Evolutionary conservation across 2,797 vertebrate genomes (phyloP).

Genomic region (Sebastiscus tertius): DNA sequence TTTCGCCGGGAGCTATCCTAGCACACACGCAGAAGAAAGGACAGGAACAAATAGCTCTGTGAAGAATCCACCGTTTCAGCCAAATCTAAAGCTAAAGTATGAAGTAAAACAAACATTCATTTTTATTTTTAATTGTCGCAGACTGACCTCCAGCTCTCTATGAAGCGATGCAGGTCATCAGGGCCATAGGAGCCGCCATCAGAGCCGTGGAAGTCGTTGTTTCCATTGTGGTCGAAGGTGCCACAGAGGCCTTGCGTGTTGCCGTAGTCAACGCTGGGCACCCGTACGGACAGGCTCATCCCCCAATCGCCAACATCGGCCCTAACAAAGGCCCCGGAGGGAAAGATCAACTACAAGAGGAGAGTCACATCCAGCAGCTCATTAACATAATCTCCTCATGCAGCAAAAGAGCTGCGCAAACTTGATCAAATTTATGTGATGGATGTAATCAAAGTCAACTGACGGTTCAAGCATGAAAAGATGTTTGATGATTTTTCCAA

Average conservation of each 20-base stretch:
- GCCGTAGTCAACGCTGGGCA: conserved; percentile 78
- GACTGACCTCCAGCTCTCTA: conserved; percentile 82
- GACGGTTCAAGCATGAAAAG: background rate
- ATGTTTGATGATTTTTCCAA: background rate
- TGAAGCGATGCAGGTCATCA: conserved; percentile 69
- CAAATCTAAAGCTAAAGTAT: background rate
- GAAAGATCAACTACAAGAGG: conserved; percentile 83
- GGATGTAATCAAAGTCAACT: background rate
- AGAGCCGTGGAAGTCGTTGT: conserved; percentile 80
- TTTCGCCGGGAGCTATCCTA: conserved; percentile 85
- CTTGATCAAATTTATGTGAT: background rate
- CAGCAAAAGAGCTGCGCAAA: background rate
- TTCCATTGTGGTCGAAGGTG: conserved; percentile 81
- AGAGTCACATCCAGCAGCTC: conserved; percentile 38
- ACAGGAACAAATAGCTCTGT: background rate
- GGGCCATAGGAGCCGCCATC: conserved; percentile 46
- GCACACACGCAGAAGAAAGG: conserved; percentile 12
- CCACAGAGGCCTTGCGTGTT: conserved; percentile 82
- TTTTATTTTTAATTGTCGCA: rapidly evolving
- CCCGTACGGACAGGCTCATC: conserved; percentile 83
- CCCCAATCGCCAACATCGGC: conserved; percentile 82
- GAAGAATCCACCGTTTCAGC: background rate
- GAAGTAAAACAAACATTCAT: background rate
- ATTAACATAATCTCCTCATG: conserved; percentile 21
- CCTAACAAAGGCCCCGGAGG: conserved; percentile 84